Evolutionary conservation across 2,113 vertebrate genomes (phyloP).

Genomic region (Ammodramus savannarum): DNA sequence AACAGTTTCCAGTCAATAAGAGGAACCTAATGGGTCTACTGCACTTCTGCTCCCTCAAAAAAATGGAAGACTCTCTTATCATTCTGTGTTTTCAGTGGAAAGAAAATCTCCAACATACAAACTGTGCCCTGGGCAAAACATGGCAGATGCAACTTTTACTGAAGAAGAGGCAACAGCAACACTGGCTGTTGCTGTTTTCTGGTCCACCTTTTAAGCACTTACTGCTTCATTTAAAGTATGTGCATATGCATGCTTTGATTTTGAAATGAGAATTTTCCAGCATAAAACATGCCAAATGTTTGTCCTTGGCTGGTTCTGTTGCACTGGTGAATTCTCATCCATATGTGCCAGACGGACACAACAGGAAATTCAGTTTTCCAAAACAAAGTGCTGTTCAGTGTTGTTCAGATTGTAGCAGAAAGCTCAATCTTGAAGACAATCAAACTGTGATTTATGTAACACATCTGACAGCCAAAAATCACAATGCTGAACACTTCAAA

Average conservation of each 20-base stretch:
- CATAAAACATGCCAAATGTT: slow-evolving; percentile 55
- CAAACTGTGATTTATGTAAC: slow-evolving; percentile 15
- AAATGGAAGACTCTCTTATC: background rate
- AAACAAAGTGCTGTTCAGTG: slow-evolving; percentile 27
- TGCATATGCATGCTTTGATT: slow-evolving; percentile 41
- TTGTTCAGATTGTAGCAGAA: slow-evolving; percentile 39
- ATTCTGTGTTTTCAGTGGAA: background rate
- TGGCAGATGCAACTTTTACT: background rate
- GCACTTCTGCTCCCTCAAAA: background rate
- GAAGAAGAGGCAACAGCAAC: background rate
- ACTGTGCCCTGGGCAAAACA: background rate
- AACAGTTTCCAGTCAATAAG: background rate
- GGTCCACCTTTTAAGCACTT: background rate
- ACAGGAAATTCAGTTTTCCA: slow-evolving; percentile 51
- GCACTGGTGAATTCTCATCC: slow-evolving; percentile 56
- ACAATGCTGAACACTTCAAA: background rate
- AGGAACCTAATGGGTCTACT: background rate
- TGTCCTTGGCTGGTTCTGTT: slow-evolving; percentile 53
- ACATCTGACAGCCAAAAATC: slow-evolving; percentile 22
- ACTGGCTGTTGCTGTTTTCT: background rate
- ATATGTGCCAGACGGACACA: slow-evolving; percentile 41
- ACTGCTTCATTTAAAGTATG: background rate
- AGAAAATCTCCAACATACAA: background rate
- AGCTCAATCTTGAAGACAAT: slow-evolving; percentile 26
- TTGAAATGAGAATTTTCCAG: slow-evolving; percentile 29